These are phyloP conservation scores for Paramormyrops hopkinsi DNA, from an alignment of 2,797 vertebrate species.

Conservation along the genomic window DNA sequence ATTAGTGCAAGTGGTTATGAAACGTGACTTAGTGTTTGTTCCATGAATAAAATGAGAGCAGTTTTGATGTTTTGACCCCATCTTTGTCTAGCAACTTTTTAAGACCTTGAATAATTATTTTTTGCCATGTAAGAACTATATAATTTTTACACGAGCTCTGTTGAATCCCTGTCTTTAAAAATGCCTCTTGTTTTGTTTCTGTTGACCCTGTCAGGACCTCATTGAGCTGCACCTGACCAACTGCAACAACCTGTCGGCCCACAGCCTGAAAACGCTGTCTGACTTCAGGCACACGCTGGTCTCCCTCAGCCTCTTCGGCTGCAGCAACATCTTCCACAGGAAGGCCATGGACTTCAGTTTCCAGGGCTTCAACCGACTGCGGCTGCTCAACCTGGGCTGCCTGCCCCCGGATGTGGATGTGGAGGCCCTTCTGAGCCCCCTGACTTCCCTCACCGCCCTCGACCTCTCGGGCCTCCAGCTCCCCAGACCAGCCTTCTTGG, in stretches of 20 bases:
- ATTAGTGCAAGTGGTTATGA: too few species aligned
- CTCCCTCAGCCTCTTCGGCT: constrained; percentile 89
- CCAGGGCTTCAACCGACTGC: constrained; percentile 81
- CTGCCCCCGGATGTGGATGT: constrained; percentile 77
- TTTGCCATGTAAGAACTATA: neutral
- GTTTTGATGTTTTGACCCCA: neutral
- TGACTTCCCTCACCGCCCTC: constrained; percentile 74
- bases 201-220: constrained; percentile 69
- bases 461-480: constrained; percentile 85
- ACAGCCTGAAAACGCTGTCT: constrained; percentile 79
- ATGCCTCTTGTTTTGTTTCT: neutral
- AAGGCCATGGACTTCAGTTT: constrained; percentile 78
- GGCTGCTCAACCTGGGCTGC: constrained; percentile 84
- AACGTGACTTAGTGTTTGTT: too few species aligned
- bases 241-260: constrained; percentile 84
- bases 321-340: constrained; percentile 81
- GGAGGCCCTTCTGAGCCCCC: constrained; percentile 76
- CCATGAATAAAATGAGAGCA: too few species aligned
- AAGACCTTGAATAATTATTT: neutral
- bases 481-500: constrained; percentile 74
- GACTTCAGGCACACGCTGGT: constrained; percentile 84
- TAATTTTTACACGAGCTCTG: neutral
- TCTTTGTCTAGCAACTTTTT: neutral
- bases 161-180: neutral
- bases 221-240: constrained; percentile 90